Percentiles rank a stretch among this genome's conserved stretches.
Evolutionary conservation across 2,113 vertebrate species (phyloP).

Genomic region (Thryonomys swinderianus): DNA sequence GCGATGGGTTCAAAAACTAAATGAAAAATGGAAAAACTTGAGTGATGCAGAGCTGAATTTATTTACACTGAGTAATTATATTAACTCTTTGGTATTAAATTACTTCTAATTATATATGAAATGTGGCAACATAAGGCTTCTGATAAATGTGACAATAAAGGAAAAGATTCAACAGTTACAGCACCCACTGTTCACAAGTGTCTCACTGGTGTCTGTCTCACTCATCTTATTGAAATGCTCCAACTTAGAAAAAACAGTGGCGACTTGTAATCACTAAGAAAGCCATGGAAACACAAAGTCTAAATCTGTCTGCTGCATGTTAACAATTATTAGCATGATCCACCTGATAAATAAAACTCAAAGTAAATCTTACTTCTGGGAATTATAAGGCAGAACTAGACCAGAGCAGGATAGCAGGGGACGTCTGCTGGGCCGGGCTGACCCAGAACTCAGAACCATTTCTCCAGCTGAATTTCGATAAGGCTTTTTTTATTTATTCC

Average conservation of each 20-base stretch:
- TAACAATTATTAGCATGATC: background rate
- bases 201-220: background rate
- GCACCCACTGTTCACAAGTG: background rate
- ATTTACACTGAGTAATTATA: background rate
- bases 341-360: constrained; percentile 22
- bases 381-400: background rate
- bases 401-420: background rate
- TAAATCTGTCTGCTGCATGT: background rate
- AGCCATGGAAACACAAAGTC: background rate
- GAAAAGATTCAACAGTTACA: background rate
- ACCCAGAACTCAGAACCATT: background rate
- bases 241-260: constrained; percentile 15
- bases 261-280: constrained; percentile 26
- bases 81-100: constrained; percentile 12
- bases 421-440: background rate
- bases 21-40: constrained; percentile 40
- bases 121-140: background rate
- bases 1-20: background rate
- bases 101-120: constrained; percentile 24
- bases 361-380: constrained; percentile 23
- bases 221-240: constrained; percentile 1
- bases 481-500: background rate
- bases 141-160: background rate
- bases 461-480: background rate
- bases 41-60: background rate